Evolutionary conservation across 2,888 invertebrate genomes (phyloP).

Genomic region (Campoplex nolae): DNA sequence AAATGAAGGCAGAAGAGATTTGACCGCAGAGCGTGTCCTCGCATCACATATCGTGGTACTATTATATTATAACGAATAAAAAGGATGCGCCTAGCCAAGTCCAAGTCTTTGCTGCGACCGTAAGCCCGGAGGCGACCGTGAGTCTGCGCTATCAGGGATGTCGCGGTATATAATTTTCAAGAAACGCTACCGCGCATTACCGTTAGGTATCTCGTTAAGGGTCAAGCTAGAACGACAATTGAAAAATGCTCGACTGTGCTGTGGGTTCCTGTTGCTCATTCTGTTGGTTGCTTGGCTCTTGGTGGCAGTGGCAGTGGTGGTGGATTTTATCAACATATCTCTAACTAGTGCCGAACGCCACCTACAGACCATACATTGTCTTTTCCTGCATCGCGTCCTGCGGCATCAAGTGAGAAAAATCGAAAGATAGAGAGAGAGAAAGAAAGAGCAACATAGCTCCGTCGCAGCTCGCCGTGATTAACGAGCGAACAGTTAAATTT

Average conservation of each 20-base stretch:
- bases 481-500: conserved; percentile 69
- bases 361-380: conserved; percentile 68
- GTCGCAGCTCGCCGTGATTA: conserved; percentile 65
- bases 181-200: conserved; percentile 69
- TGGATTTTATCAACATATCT: conserved; percentile 68
- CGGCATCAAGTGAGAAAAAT: conserved; percentile 13
- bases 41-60: conserved; percentile 33
- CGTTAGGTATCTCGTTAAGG: conserved; percentile 70
- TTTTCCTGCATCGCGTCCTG: conserved; percentile 57
- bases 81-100: conserved; percentile 9
- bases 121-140: conserved; percentile 61
- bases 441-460: conserved; percentile 51
- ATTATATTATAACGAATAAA: conserved; percentile 43
- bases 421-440: conserved; percentile 4
- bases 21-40: conserved; percentile 9
- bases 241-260: conserved; percentile 60
- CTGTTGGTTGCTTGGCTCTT: background rate
- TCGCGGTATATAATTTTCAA: conserved; percentile 70
- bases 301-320: conserved; percentile 34
- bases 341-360: conserved; percentile 66
- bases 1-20: conserved; percentile 4
- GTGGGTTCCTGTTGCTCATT: conserved; percentile 47
- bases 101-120: conserved; percentile 8
- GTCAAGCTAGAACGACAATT: conserved; percentile 67
- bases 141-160: conserved; percentile 66